These are phyloP conservation scores for Pararge aegeria DNA, from an alignment of 1,140 invertebrate species.

Conservation along the genomic window DNA sequence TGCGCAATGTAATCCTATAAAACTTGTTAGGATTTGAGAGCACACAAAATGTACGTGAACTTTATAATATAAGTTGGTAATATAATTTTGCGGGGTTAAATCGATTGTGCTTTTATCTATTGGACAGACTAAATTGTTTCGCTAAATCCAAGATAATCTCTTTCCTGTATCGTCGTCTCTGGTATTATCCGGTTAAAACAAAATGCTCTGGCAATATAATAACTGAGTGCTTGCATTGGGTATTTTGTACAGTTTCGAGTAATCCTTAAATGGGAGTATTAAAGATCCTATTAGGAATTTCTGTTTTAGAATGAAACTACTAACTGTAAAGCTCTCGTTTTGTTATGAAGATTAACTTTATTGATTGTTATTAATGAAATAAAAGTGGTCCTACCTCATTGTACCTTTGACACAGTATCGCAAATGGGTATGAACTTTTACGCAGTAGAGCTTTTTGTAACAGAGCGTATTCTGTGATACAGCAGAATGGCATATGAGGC, in stretches of 20 bases:
- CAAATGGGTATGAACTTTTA: too few relatives aligned
- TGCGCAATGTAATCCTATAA: conserved; percentile 53
- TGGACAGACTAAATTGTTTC: conserved; percentile 57
- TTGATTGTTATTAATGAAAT: too few relatives aligned
- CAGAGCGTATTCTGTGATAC: too few relatives aligned
- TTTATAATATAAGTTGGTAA: conserved; percentile 44
- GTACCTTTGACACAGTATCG: too few relatives aligned
- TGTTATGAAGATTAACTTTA: too few relatives aligned
- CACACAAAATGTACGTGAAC: conserved; percentile 38
- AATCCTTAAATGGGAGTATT: conserved; percentile 24
- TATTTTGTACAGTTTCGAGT: conserved; percentile 33
- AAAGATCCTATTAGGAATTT: conserved; percentile 14
- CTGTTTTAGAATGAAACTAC: not conserved
- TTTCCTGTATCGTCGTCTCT: conserved; percentile 53
- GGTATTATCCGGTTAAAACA: conserved; percentile 65
- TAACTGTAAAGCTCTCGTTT: not conserved
- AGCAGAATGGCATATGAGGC: too few relatives aligned
- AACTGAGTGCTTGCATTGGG: conserved; percentile 49
- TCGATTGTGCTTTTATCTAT: conserved; percentile 64
- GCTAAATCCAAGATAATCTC: conserved; percentile 70
- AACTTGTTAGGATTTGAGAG: conserved; percentile 49
- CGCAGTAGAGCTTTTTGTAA: too few relatives aligned
- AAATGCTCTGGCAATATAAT: conserved; percentile 63
- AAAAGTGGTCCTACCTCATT: too few relatives aligned
- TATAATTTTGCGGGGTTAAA: conserved; percentile 51